Conservation (phyloP, 2,797 vertebrate species). For the Varecia variegata region DNA sequence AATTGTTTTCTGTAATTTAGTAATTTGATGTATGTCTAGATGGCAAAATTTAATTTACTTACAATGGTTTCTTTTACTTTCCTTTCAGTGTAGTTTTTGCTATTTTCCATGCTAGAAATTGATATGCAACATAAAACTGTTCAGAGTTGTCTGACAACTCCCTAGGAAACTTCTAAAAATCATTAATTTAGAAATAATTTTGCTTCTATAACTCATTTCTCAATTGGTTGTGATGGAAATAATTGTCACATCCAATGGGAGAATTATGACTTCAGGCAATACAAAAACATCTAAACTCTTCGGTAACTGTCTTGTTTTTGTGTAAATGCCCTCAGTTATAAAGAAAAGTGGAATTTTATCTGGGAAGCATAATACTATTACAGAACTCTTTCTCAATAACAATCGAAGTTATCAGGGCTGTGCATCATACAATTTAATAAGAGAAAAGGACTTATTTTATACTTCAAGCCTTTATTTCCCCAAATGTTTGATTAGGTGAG, state of each 20-base stretch:
- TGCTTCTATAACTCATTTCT: slow-evolving; percentile 69
- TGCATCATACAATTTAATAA: background rate
- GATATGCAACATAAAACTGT: slow-evolving; percentile 61
- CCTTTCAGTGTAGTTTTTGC: slow-evolving; percentile 51
- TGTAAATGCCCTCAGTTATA: slow-evolving; percentile 36
- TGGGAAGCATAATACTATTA: background rate
- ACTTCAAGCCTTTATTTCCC: background rate
- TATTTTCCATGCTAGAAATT: slow-evolving; percentile 51
- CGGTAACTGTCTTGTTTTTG: slow-evolving; percentile 28
- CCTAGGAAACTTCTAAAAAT: slow-evolving; percentile 73
- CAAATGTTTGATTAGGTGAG: background rate
- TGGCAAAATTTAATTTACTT: slow-evolving; percentile 64
- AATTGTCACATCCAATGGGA: slow-evolving; percentile 63
- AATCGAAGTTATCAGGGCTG: background rate
- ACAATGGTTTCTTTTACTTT: slow-evolving; percentile 54
- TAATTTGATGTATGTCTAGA: slow-evolving; percentile 1
- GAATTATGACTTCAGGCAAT: slow-evolving; percentile 48
- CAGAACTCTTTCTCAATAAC: background rate
- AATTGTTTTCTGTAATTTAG: slow-evolving; percentile 56
- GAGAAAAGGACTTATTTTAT: background rate
- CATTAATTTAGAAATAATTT: slow-evolving; percentile 73
- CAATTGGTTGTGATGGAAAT: slow-evolving; percentile 75
- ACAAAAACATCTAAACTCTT: slow-evolving; percentile 42
- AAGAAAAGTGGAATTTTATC: slow-evolving; percentile 41
- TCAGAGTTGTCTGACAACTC: slow-evolving; percentile 66